Base-by-base conservation (phyloP, 1,140 invertebrate species). In the Drosophila funebris region DNA sequence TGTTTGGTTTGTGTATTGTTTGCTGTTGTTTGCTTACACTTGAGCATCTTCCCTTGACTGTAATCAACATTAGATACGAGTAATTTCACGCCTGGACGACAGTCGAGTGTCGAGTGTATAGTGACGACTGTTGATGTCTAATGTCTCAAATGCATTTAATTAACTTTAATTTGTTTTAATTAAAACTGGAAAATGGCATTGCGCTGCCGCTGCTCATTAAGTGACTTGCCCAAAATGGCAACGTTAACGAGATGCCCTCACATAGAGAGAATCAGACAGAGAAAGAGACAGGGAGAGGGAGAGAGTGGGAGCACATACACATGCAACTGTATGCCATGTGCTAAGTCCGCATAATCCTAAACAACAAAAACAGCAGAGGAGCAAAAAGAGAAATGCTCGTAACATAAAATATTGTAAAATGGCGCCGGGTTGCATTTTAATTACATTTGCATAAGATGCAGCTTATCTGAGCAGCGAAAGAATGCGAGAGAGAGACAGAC, bases 101-200 rank as follows among this genome's bases (percentile, higher is more conserved):
- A 39, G 20, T 50, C 16, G 27, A 46, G 11, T 33, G 13, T 29
- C 41, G 14, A 14, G 16, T 22, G 18, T 27, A 0, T 8, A 24
- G 16, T 36, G 37, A 7, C 31, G 13, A 44, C 13, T 52, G 36
- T 52, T 46, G 56, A 43, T 53, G 43, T 73, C 41, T 54, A 33
- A 33, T 54, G 33, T 73, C 43, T 56, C 31, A 33, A 54, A 56
- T 73, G 71, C 57, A 73, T 69, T 73, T 73, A 73, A 73, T 69
- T 73, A 69, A 69, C 71, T 73, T 73, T 69, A 73, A 73, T 73
- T 73, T 54, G 64, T 73, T 73, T 73, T 73, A 73, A 73, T 73
- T 73, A 73, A 69, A 73, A 73, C 64, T 69, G 41, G 66, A 61
- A 73, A 73, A 69, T 69, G 14, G 64, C 71, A 27, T 18, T 60